These are phyloP conservation scores for Aphelenchoides fujianensis DNA, from an alignment of 1,140 invertebrate species.

Conservation along the genomic window DNA sequence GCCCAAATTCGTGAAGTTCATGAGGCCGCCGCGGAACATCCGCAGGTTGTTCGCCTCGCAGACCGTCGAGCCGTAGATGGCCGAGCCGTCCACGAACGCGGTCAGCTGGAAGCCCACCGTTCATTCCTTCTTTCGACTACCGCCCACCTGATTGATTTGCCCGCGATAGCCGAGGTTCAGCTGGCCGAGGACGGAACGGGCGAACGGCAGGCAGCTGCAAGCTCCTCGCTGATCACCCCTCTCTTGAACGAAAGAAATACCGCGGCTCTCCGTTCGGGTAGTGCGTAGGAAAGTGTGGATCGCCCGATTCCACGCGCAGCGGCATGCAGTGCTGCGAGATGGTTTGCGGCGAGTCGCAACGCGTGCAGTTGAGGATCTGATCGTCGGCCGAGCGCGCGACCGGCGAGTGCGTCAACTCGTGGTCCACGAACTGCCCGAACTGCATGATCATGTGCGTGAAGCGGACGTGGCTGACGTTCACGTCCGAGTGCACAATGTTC, in stretches of 20 bases:
- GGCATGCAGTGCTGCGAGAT: constrained; percentile 66
- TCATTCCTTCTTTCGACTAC: not conserved
- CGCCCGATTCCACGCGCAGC: constrained; percentile 66
- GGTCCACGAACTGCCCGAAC: constrained; percentile 58
- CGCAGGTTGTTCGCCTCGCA: constrained; percentile 74
- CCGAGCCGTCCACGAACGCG: constrained; percentile 76
- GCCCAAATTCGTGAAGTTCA: constrained; percentile 52
- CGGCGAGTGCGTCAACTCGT: constrained; percentile 56
- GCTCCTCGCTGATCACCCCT: not conserved
- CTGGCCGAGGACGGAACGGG: constrained; percentile 83
- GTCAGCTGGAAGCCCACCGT: constrained; percentile 67
- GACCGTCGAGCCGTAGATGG: constrained; percentile 76
- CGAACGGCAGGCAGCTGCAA: constrained; percentile 79
- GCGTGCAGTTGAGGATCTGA: constrained; percentile 56
- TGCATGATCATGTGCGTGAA: constrained; percentile 61
- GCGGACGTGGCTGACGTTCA: constrained; percentile 67
- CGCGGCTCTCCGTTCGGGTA: constrained; percentile 46
- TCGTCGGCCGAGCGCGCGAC: constrained; percentile 49
- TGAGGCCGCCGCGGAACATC: constrained; percentile 50
- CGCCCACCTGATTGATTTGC: constrained; percentile 65
- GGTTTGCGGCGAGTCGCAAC: constrained; percentile 48
- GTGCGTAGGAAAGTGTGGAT: constrained; percentile 63
- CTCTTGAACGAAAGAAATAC: not conserved
- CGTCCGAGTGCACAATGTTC: constrained; percentile 77
- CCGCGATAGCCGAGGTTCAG: constrained; percentile 68